These are phyloP conservation scores for Cryptoprocta ferox DNA, from an alignment of 2,797 vertebrate genomes.

Conservation along the genomic window DNA sequence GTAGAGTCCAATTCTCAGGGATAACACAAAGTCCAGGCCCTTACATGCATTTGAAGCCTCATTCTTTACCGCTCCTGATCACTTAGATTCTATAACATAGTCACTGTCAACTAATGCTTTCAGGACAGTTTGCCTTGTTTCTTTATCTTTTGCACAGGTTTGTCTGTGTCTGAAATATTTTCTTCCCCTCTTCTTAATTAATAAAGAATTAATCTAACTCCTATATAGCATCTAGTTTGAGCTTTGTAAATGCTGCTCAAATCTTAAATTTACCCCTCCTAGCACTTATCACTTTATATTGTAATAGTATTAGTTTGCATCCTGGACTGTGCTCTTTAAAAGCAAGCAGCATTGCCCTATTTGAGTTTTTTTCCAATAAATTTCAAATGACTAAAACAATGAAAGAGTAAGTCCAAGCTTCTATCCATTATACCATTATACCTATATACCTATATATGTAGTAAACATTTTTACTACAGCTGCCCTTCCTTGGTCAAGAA, in stretches of 20 bases:
- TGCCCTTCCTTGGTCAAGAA: background rate
- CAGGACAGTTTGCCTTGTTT: background rate
- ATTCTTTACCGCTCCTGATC: background rate
- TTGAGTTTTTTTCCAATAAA: constrained; percentile 16
- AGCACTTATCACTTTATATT: background rate
- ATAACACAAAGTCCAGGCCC: background rate
- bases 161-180: background rate
- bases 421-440: background rate
- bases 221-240: background rate
- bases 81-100: background rate
- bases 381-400: background rate
- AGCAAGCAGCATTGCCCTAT: background rate
- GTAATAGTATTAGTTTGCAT: background rate
- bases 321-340: background rate
- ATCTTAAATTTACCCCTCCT: background rate
- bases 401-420: background rate
- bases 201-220: background rate
- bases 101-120: background rate
- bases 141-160: background rate
- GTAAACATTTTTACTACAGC: too few species aligned
- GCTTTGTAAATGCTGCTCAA: background rate
- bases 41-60: background rate
- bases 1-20: background rate
- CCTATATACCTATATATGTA: too few species aligned
- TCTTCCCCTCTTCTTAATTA: background rate